These are phyloP conservation scores for Elephas maximus DNA, from an alignment of 2,113 vertebrate species.

Conservation along the genomic window DNA sequence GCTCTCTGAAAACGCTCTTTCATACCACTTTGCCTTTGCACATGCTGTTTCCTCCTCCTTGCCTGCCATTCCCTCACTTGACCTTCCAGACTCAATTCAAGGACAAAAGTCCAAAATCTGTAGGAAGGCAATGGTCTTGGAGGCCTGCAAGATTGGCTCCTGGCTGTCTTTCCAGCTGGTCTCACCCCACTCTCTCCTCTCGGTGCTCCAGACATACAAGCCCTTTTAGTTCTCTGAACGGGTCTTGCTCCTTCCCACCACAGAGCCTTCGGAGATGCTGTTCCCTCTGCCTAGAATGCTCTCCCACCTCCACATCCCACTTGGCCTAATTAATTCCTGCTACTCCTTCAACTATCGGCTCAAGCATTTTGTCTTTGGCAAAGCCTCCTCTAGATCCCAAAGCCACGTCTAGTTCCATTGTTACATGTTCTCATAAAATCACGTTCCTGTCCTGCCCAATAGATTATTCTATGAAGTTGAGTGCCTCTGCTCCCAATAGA, in stretches of 20 bases:
- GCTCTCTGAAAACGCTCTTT: not conserved
- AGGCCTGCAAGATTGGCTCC: not conserved
- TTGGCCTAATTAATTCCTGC: not conserved
- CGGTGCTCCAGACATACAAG: not conserved
- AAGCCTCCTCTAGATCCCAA: not conserved
- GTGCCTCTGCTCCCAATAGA: not conserved
- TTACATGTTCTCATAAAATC: not conserved
- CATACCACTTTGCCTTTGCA: not conserved
- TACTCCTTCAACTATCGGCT: not conserved
- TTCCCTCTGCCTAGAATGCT: not conserved
- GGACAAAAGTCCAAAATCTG: not conserved
- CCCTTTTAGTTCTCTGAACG: not conserved
- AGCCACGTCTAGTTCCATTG: not conserved
- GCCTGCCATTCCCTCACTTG: not conserved
- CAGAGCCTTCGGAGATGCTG: rapidly evolving
- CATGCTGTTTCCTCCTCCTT: not conserved
- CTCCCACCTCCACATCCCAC: not conserved
- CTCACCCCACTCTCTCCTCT: not conserved
- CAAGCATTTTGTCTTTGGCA: not conserved
- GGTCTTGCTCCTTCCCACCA: not conserved
- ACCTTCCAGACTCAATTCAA: not conserved
- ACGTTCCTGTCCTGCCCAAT: not conserved
- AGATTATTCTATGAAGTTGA: not conserved
- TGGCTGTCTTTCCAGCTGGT: not conserved
- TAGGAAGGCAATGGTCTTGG: not conserved